Conservation (phyloP, 2,888 invertebrate genomes). For the Acheta domesticus region DNA sequence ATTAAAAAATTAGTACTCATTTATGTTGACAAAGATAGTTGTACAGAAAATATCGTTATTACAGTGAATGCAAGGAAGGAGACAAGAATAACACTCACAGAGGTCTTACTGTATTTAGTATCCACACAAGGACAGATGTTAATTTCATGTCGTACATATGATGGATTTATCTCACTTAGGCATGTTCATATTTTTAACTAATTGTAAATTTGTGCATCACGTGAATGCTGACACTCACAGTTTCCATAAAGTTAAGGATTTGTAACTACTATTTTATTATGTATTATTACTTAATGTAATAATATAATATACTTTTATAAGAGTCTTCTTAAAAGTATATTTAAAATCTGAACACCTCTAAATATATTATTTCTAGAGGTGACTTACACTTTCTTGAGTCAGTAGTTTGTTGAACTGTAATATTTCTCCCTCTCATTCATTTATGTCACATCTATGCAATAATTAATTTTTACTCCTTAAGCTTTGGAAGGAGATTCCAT, state of each 20-base stretch:
- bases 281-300: neutral
- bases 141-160: neutral
- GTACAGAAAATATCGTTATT: neutral
- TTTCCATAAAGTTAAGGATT: neutral
- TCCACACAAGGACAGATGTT: slow-evolving; percentile 2
- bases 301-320: neutral
- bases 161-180: neutral
- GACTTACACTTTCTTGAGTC: too few species aligned
- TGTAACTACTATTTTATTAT: neutral
- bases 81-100: slow-evolving; percentile 9
- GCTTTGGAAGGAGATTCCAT: too few species aligned
- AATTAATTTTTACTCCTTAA: too few species aligned
- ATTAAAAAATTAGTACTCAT: neutral
- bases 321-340: too few species aligned
- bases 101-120: neutral
- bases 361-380: too few species aligned
- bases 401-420: too few species aligned
- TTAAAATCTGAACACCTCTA: too few species aligned
- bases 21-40: slow-evolving; percentile 9
- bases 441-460: too few species aligned
- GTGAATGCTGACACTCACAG: neutral
- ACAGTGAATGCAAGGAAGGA: slow-evolving; percentile 19
- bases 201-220: neutral
- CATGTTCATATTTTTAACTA: neutral
- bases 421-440: too few species aligned